Evolutionary conservation across 92 coral and sea anemone genomes (phyloP), one percentile per base, ranked within the genome.

Genomic region (Siderastrea siderea): DNA sequence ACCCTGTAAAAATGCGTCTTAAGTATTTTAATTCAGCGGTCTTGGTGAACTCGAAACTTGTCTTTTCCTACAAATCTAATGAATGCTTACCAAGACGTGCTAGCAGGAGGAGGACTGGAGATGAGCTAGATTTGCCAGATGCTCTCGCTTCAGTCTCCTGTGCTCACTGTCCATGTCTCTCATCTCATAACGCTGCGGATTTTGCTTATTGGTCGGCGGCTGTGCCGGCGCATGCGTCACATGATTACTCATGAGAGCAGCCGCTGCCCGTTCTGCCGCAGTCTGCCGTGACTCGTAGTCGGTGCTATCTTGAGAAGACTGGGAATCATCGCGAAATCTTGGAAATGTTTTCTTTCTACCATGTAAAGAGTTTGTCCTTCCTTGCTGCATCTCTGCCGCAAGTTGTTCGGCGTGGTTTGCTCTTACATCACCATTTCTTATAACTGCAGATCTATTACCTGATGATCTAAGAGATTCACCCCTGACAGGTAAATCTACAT

Each of bases 91-190:
- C 89, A 66, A 53, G 19, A n/a, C 17, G 63, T 65, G 83, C 73
- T 78, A 95, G 77, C 99, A 97, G 46, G 99, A 93, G 6, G 99
- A 97, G n/a, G 99, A 96, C 81, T 95, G 99, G 58, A 97, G 90
- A 84, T 94, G 90, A 16, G 96, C 93, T 74, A 97, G 66, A 84
- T 89, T 97, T 17, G 97, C 97, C 44, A 97, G 86, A 68, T 95
- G 95, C 46, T 93, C 95, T 61, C 89, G 88, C 86, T 89, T 92
- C 9, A 90, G 84, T 70, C 64, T 93, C 53, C 93, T 86, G 52
- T 86, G 92, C 43, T 78, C 90, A 1, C 16, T 88, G 7, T 62
- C 69, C 60, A 88, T 73, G 16, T 74, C 90, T 63, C 85, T 91
- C 98, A 95, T 90, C 67, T 87, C 96, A 16, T 93, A 9, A 13